Conservation (phyloP, 2,888 invertebrate species). For the Drosophila helvetica region DNA sequence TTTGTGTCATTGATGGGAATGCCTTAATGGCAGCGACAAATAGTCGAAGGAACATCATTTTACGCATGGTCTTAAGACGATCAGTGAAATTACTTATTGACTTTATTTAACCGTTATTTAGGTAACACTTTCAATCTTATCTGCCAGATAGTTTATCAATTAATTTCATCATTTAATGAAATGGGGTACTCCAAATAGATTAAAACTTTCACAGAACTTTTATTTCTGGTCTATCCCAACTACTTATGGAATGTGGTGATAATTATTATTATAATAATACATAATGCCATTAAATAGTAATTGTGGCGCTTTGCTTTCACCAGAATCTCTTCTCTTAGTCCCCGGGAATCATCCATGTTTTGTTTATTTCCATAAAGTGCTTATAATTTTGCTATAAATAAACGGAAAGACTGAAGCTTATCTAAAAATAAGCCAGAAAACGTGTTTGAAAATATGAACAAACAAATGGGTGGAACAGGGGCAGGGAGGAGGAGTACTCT, state of each 20-base stretch:
- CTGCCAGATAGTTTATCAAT: slow-evolving; percentile 24
- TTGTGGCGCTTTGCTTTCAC: not conserved
- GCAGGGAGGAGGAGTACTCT: not conserved
- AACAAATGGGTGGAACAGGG: not conserved
- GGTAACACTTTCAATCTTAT: slow-evolving; percentile 15
- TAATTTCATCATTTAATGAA: slow-evolving; percentile 22
- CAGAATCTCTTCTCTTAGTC: not conserved
- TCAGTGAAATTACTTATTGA: no score
- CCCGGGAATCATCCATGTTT: not conserved
- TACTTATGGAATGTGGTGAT: not conserved
- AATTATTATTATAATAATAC: no score
- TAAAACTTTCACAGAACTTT: slow-evolving; percentile 18
- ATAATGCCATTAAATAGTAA: not conserved
- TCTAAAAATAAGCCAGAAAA: not conserved
- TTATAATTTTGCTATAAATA: slow-evolving; percentile 11
- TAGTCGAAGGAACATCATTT: not conserved
- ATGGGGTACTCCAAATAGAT: slow-evolving; percentile 11
- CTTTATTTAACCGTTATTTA: not conserved
- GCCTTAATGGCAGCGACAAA: slow-evolving; percentile 8
- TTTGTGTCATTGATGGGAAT: slow-evolving; percentile 11
- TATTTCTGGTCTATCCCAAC: slow-evolving; percentile 1
- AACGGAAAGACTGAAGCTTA: not conserved
- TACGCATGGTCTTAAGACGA: no score
- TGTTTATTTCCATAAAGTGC: no score
- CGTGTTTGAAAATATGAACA: slow-evolving; percentile 24